These are phyloP conservation scores for Andrena camellia DNA, from an alignment of 2,888 invertebrate genomes.

Conservation along the genomic window DNA sequence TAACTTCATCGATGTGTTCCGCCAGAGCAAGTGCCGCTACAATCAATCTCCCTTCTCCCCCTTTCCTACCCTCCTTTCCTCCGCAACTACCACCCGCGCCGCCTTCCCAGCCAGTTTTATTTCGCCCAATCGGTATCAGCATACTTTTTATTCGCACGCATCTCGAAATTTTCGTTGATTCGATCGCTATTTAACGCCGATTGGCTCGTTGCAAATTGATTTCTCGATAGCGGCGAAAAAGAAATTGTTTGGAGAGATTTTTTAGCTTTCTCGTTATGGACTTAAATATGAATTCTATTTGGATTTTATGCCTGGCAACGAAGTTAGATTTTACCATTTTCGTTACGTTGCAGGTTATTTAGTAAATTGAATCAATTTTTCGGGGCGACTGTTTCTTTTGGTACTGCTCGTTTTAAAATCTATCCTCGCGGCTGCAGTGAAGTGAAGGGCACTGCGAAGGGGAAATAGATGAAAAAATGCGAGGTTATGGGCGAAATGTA, in stretches of 20 bases:
- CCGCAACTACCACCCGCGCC: conserved; percentile 59
- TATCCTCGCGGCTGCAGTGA: conserved; percentile 18
- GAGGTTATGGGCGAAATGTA: conserved; percentile 59
- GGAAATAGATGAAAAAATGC: conserved; percentile 55
- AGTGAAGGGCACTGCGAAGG: conserved; percentile 28
- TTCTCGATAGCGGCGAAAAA: neutral
- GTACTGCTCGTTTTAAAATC: conserved; percentile 46
- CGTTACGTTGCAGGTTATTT: conserved; percentile 1
- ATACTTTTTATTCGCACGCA: neutral
- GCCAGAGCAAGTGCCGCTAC: conserved; percentile 81
- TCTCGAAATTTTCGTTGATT: too few relatives aligned
- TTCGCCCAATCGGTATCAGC: neutral
- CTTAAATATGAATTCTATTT: neutral
- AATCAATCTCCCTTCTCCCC: conserved; percentile 80
- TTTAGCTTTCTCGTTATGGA: neutral
- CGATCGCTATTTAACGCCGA: too few relatives aligned
- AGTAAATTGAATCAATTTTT: conserved; percentile 22
- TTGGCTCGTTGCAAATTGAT: neutral
- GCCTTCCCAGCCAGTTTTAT: conserved; percentile 50
- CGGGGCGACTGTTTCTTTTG: neutral
- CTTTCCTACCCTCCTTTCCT: conserved; percentile 57
- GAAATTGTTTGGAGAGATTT: neutral
- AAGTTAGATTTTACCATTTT: neutral
- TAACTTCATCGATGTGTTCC: conserved; percentile 84
- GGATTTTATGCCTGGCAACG: neutral